Evolutionary conservation across 2,888 invertebrate species (phyloP), one percentile per base, ranked within the genome.

Genomic region (Mactromeris polynyma): DNA sequence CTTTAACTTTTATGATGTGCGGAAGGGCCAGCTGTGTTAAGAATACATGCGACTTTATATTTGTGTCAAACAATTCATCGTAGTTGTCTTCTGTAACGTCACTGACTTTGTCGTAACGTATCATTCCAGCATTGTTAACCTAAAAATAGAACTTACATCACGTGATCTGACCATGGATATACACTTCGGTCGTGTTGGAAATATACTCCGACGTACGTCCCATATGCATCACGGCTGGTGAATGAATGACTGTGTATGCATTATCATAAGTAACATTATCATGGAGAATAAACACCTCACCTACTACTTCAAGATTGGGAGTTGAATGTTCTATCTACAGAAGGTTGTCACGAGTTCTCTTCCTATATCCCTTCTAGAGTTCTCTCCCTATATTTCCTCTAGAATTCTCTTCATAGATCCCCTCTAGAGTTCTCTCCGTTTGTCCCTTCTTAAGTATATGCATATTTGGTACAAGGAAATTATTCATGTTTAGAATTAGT

Each of bases 81-180:
- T 93, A 94, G 38, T 89, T 78, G 3, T 87, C 89, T 17, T 89
- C 89, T 31, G 93, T 88, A 2, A 69, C 33, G 1, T 69, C 17
- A 77, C 86, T 80, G 9, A 91, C 73, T 21, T 31, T 33, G 19
- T 84, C 78, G 31, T 91, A 92, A 42, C 85, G 77, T 0, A 91
- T 80, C 78, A 91, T 89, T 0, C 94, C 94, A 14, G 94, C 94
- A 90, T 94, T 94, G 86, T 94, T 94, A 2, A 94, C 92, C 94
- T 94, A 77, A 7, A 83, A 84, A 33, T 36, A 69, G 38, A 31
- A 4, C 31, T 19, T 33, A 69, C 33, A 33, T 31, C 33, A 69
- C 33, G 33, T 33, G 17, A 31, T 33, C 1, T 69, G 1, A 14
- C 11, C 11, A 33, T 6, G 1, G 33, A 2, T 33, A 11, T 69